These are phyloP conservation scores for Promerops cafer DNA, from an alignment of 2,113 vertebrate species.

Conservation along the genomic window DNA sequence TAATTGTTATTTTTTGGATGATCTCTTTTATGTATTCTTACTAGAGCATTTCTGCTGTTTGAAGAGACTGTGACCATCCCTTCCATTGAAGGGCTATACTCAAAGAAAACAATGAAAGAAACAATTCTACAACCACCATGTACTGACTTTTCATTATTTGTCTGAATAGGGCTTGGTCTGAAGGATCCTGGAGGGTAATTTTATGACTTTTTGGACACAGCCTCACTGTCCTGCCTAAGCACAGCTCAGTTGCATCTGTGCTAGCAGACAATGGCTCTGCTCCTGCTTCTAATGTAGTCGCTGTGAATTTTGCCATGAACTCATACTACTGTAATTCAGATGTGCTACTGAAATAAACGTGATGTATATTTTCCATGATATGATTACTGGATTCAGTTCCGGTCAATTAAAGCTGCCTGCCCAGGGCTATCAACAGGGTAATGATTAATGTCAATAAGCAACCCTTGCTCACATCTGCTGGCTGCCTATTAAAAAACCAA, in stretches of 20 bases:
- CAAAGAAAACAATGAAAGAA: background rate
- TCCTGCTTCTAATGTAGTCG: background rate
- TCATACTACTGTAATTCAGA: conserved; percentile 18
- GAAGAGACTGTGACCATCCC: background rate
- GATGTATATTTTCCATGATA: conserved; percentile 47
- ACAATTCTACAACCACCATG: background rate
- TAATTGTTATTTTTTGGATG: background rate
- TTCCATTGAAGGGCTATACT: background rate
- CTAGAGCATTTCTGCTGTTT: background rate
- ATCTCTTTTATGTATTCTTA: background rate
- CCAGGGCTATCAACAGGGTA: conserved; percentile 26
- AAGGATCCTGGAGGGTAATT: background rate
- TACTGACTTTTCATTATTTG: background rate
- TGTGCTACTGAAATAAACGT: conserved; percentile 30
- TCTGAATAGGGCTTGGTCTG: background rate
- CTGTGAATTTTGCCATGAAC: background rate
- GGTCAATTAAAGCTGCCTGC: conserved; percentile 48
- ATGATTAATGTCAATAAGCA: conserved; percentile 44
- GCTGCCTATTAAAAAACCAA: background rate
- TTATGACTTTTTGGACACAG: background rate
- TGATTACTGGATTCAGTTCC: conserved; percentile 57
- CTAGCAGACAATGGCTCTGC: background rate
- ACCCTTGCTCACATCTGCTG: conserved; percentile 21
- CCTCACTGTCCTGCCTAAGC: background rate
- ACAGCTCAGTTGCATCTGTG: background rate